These are phyloP conservation scores for Cryptus viduatorius DNA, from an alignment of 2,888 invertebrate species.

Conservation along the genomic window DNA sequence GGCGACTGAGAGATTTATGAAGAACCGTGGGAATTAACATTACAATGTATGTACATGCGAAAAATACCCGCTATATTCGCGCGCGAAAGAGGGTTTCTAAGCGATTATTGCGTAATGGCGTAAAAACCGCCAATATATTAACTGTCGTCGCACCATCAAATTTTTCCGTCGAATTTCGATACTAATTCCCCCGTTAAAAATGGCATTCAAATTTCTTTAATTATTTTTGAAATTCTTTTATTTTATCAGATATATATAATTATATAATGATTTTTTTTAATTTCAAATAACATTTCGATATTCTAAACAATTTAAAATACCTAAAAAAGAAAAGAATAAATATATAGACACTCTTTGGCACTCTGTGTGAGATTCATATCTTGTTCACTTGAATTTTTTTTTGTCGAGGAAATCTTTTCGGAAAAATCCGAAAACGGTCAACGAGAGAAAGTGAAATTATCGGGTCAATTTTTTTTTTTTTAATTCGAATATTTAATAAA, in stretches of 20 bases:
- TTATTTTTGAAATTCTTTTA: too few relatives aligned
- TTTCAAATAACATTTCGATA: background rate
- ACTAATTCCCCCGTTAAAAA: background rate
- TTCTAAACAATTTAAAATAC: background rate
- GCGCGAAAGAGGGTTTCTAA: conserved; percentile 47
- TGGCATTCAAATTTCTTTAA: too few relatives aligned
- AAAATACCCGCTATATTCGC: conserved; percentile 35
- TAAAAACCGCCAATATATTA: conserved; percentile 45
- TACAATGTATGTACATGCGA: conserved; percentile 57
- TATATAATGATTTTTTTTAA: conserved; percentile 1
- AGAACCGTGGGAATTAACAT: conserved; percentile 61
- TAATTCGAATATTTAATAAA: background rate
- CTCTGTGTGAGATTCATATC: background rate
- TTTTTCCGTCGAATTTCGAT: background rate
- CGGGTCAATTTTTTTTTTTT: background rate
- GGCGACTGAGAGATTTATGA: conserved; percentile 53
- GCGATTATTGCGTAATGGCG: conserved; percentile 41
- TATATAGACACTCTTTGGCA: too few relatives aligned
- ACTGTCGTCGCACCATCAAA: conserved; percentile 27
- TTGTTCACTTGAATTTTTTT: background rate
- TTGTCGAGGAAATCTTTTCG: background rate
- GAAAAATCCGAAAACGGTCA: background rate
- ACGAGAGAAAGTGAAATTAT: conserved; percentile 7
- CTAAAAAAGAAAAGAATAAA: too few relatives aligned
- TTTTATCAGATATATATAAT: background rate